A percentile compares a stretch with the other conserved stretches of the same genome.
phyloP scores from a whole-genome alignment of 2,797 vertebrate genomes.

The Hoplostethus mediterraneus region DNA sequence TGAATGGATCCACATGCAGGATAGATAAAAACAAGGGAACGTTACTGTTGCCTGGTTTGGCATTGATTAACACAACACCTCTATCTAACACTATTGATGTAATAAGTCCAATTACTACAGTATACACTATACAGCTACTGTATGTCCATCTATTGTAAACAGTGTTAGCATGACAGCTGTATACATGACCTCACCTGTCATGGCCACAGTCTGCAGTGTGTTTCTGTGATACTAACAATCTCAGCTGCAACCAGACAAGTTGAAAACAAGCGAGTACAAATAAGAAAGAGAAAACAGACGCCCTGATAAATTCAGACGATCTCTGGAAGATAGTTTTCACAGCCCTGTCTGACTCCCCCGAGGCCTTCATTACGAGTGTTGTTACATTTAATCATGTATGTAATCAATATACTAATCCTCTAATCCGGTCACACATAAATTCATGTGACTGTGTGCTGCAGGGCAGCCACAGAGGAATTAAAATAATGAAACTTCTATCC shows the following conservation, averaged over 20 bases:
- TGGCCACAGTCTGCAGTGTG: background rate
- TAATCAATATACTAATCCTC: conserved; percentile 68
- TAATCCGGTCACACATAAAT: conserved; percentile 57
- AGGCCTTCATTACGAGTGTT: conserved; percentile 49
- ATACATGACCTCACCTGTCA: background rate
- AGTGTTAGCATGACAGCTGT: too few relatives aligned
- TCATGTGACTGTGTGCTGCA: conserved; percentile 43
- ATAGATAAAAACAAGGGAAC: conserved; percentile 24
- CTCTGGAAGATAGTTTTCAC: conserved; percentile 17
- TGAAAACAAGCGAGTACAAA: background rate
- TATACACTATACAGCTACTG: too few relatives aligned
- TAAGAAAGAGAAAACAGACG: background rate
- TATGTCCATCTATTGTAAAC: too few relatives aligned
- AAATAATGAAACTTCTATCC: conserved; percentile 70
- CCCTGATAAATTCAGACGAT: background rate
- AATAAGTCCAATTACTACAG: too few relatives aligned
- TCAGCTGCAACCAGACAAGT: background rate
- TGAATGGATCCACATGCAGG: too few relatives aligned
- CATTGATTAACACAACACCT: too few relatives aligned
- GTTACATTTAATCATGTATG: conserved; percentile 64
- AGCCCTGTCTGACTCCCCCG: conserved; percentile 33
- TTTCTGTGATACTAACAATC: conserved; percentile 18
- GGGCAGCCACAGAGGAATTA: conserved; percentile 60
- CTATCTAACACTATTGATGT: too few relatives aligned
- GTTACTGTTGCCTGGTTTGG: conserved; percentile 28